Conservation (phyloP, 2,113 vertebrate genomes). For the Gymnobelideus leadbeateri region DNA sequence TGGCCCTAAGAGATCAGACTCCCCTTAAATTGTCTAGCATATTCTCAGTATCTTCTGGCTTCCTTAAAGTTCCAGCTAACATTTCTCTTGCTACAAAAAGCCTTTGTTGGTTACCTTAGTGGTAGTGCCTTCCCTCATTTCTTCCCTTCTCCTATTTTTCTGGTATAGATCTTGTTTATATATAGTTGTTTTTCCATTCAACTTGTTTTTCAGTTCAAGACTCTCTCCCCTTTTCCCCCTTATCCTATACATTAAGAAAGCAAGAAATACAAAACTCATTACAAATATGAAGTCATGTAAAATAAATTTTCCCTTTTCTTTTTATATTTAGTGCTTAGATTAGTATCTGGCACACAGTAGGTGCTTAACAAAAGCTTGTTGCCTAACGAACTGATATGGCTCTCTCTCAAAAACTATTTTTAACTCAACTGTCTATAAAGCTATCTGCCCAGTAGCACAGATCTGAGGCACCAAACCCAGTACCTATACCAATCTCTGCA, state of each 20-base stretch:
- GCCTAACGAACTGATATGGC: neutral
- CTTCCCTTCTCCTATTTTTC: neutral
- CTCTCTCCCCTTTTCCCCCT: neutral
- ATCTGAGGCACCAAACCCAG: neutral
- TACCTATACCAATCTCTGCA: neutral
- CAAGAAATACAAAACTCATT: neutral
- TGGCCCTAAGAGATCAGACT: neutral
- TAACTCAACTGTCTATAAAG: neutral
- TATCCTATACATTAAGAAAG: neutral
- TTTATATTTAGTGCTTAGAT: neutral
- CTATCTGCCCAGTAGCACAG: neutral
- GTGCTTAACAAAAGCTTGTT: neutral
- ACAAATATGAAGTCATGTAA: neutral
- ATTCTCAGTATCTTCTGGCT: neutral
- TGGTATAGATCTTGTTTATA: neutral
- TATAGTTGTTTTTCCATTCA: neutral
- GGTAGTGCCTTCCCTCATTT: neutral
- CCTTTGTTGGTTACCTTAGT: neutral
- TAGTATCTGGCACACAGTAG: neutral
- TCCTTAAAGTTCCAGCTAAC: neutral
- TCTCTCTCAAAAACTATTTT: neutral
- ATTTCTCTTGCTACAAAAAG: neutral
- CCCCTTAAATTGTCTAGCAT: neutral
- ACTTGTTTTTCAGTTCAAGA: neutral
- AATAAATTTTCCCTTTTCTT: neutral